A percentile compares a stretch with the other conserved stretches of the same genome.
Conservation (phyloP, 2,888 invertebrate genomes). For the Drosophila meridionalis region DNA sequence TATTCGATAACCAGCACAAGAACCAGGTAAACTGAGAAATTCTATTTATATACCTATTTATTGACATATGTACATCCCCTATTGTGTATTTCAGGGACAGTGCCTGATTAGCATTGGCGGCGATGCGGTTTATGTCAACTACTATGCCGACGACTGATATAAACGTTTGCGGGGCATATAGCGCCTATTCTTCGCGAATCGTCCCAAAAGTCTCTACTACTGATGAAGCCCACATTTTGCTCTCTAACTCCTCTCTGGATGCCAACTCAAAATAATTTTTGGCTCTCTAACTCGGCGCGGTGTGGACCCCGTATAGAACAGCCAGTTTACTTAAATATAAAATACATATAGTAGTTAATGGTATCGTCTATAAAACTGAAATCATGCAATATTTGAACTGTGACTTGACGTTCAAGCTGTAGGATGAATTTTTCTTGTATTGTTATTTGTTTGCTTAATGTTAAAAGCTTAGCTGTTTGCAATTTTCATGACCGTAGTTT, state of each 20-base stretch:
- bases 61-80: neutral
- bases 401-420: slow-evolving; percentile 54
- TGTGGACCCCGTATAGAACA: slow-evolving; percentile 7
- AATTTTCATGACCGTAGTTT: slow-evolving; percentile 45
- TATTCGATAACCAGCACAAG: slow-evolving; percentile 97
- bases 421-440: slow-evolving; percentile 53
- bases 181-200: slow-evolving; percentile 82
- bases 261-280: slow-evolving; percentile 16
- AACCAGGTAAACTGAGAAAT: slow-evolving; percentile 90
- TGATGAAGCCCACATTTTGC: slow-evolving; percentile 39
- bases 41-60: neutral
- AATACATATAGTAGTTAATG: slow-evolving; percentile 9
- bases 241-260: slow-evolving; percentile 29
- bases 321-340: slow-evolving; percentile 27
- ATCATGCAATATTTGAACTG: slow-evolving; percentile 72
- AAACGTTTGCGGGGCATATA: slow-evolving; percentile 82
- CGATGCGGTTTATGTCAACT: slow-evolving; percentile 94
- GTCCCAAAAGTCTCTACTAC: slow-evolving; percentile 81
- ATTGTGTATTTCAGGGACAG: slow-evolving; percentile 91
- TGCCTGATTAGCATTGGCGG: slow-evolving; percentile 98
- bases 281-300: neutral
- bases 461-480: slow-evolving; percentile 55
- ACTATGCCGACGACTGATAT: slow-evolving; percentile 87
- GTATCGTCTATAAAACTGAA: slow-evolving; percentile 27
- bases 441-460: slow-evolving; percentile 71